Conservation (phyloP, 2,888 invertebrate species). For the Spicauda simplicius region DNA sequence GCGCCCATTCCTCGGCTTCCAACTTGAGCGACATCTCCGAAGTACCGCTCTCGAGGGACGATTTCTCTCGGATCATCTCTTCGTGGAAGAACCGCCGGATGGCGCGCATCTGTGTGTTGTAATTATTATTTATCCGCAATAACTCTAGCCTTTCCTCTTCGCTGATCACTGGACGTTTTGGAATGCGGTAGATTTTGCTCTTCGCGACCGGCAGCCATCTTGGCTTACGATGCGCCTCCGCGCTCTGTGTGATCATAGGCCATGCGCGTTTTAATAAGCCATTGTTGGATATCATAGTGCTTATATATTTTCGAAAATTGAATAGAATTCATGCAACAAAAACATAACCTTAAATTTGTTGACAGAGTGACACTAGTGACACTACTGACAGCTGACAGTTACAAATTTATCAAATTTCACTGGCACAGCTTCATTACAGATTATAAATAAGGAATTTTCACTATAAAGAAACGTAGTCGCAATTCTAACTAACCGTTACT, state of each 20-base stretch:
- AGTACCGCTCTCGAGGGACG: conserved; percentile 79
- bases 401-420: no score
- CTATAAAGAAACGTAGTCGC: no score
- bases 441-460: no score
- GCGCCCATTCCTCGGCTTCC: conserved; percentile 87
- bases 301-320: background rate
- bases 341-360: conserved; percentile 32
- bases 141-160: conserved; percentile 88
- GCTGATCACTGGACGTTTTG: conserved; percentile 84
- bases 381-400: no score
- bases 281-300: conserved; percentile 51
- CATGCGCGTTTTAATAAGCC: conserved; percentile 60
- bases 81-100: conserved; percentile 81
- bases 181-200: conserved; percentile 90
- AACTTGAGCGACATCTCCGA: conserved; percentile 82
- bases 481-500: no score
- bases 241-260: conserved; percentile 66
- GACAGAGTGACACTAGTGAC: no score
- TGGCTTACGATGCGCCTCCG: conserved; percentile 87
- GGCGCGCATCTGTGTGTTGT: conserved; percentile 86
- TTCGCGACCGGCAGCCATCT: conserved; percentile 92
- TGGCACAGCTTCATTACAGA: no score
- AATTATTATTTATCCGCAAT: conserved; percentile 88
- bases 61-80: conserved; percentile 79
- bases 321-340: conserved; percentile 1